Percentiles rank a stretch among this genome's conserved stretches.
These are phyloP conservation scores for Elysia chlorotica DNA, from an alignment of 1,140 invertebrate species.

Conservation along the genomic window DNA sequence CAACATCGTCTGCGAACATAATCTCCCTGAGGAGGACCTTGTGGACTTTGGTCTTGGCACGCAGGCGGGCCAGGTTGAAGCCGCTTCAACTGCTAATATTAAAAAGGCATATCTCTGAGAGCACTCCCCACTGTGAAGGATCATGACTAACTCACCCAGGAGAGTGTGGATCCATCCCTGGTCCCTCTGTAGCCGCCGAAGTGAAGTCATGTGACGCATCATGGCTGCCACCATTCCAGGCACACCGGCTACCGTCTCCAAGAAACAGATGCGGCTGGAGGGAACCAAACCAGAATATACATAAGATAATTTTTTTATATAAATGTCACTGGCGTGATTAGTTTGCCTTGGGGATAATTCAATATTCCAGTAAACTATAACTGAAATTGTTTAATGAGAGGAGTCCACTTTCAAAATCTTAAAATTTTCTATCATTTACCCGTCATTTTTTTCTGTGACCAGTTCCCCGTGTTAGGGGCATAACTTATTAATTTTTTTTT, in stretches of 20 bases:
- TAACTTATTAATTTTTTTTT: background rate
- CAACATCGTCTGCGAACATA: too few relatives aligned
- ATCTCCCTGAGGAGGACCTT: too few relatives aligned
- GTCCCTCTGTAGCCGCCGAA: conserved; percentile 59
- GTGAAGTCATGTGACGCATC: conserved; percentile 60
- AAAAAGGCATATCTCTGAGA: too few relatives aligned
- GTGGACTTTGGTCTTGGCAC: too few relatives aligned
- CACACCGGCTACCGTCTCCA: conserved; percentile 60
- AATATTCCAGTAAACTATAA: too few relatives aligned
- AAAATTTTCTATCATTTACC: background rate
- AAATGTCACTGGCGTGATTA: too few relatives aligned
- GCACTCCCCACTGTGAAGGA: too few relatives aligned
- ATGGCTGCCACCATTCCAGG: conserved; percentile 63
- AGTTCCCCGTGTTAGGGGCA: too few relatives aligned
- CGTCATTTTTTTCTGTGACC: background rate
- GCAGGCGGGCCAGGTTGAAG: too few relatives aligned
- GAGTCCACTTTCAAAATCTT: background rate
- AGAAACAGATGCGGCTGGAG: conserved; percentile 53
- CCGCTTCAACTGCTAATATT: too few relatives aligned
- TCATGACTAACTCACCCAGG: conserved; percentile 40
- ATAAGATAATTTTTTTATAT: background rate
- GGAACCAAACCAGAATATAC: background rate
- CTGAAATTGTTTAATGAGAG: background rate
- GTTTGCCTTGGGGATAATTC: too few relatives aligned
- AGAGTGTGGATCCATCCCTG: conserved; percentile 64